phyloP scores from a whole-genome alignment of 2,797 vertebrate species.

The Apogon hyalosoma region DNA sequence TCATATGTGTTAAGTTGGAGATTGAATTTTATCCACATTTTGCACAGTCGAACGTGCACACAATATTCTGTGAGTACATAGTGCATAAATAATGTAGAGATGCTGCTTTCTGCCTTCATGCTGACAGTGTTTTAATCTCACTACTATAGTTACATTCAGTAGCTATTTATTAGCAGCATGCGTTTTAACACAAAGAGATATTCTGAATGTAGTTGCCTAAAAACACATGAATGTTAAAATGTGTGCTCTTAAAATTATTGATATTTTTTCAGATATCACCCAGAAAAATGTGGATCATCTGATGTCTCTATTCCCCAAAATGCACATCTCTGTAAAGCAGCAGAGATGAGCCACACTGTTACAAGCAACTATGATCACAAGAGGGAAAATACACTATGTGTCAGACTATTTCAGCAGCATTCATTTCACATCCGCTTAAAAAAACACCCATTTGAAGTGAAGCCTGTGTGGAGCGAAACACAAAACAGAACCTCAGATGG shows the following conservation, averaged over 20 bases:
- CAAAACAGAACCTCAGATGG: conserved; percentile 76
- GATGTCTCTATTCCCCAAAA: conserved; percentile 21
- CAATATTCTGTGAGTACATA: conserved; percentile 22
- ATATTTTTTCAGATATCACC: conserved; percentile 3
- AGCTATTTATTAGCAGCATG: conserved; percentile 17
- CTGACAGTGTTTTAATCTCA: background rate
- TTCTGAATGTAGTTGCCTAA: background rate
- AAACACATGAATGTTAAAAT: background rate
- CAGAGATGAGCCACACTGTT: conserved; percentile 15
- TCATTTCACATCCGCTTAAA: conserved; percentile 70
- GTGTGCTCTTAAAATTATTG: conserved; percentile 14
- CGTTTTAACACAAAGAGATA: conserved; percentile 1
- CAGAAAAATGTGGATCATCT: conserved; percentile 18
- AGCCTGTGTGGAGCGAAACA: conserved; percentile 63
- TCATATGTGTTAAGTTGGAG: conserved; percentile 72
- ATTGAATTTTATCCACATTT: conserved; percentile 70
- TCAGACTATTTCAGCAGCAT: conserved; percentile 58
- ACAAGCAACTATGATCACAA: conserved; percentile 48
- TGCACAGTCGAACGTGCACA: conserved; percentile 43
- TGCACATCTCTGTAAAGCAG: conserved; percentile 23
- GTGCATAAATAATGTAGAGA: conserved; percentile 27
- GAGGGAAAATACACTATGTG: conserved; percentile 57
- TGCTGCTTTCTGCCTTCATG: conserved; percentile 13
- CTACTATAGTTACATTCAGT: background rate
- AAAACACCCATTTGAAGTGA: conserved; percentile 59